These are phyloP conservation scores for Oopsacas minuta DNA, from an alignment of 37 sponge, comb jelly and placozoan genomes.

Conservation along the genomic window DNA sequence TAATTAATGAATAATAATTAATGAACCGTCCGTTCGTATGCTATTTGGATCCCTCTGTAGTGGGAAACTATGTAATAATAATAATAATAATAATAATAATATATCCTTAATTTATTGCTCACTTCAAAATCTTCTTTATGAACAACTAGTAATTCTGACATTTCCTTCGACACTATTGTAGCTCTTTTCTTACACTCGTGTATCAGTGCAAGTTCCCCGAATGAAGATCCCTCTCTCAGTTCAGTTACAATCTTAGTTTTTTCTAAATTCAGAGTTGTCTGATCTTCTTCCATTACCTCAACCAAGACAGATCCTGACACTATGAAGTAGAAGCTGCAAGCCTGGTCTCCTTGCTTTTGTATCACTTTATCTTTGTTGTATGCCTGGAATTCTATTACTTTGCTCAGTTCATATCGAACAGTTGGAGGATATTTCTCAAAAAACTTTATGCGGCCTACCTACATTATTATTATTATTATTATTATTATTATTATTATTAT, in stretches of 20 bases:
- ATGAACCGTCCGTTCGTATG: no score
- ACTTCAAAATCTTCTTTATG: constrained; percentile 54
- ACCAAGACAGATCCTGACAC: constrained; percentile 50
- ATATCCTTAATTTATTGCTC: no score
- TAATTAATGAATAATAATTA: no score
- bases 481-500: no score
- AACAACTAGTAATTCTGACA: constrained; percentile 47
- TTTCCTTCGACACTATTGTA: constrained; percentile 54
- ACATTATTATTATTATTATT: no score
- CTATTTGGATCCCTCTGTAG: no score
- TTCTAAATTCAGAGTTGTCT: not conserved
- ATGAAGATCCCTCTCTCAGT: constrained; percentile 46
- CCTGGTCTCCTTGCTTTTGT: constrained; percentile 54
- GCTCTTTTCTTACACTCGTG: constrained; percentile 33
- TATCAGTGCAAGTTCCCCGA: constrained; percentile 72
- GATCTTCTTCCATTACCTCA: constrained; percentile 40
- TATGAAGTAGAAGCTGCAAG: constrained; percentile 62
- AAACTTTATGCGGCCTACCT: constrained; percentile 32
- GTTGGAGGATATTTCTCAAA: constrained; percentile 47
- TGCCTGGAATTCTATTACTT: constrained; percentile 40
- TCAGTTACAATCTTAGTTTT: constrained; percentile 49
- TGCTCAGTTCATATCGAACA: constrained; percentile 44
- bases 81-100: no score
- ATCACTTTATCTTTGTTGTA: constrained; percentile 52
- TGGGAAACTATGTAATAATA: no score